Base-by-base conservation (phyloP, 2,113 vertebrate species). In the Taurulus bubalis region DNA sequence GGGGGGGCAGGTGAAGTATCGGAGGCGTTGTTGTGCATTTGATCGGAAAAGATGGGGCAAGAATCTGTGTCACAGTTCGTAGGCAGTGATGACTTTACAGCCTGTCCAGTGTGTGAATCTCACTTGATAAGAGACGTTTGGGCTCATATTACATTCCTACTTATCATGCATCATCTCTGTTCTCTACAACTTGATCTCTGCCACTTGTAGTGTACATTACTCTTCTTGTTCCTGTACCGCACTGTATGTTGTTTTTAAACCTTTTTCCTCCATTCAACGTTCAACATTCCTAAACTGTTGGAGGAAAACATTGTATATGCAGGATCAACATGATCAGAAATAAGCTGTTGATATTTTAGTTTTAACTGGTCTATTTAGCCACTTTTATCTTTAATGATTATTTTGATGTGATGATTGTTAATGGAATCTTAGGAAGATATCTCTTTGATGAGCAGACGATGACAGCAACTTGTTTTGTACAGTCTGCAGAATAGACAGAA, bases 1-100 rank as follows among this genome's bases (percentile, higher is more conserved):
- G 79, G 79, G 72, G 60, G 49, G 74, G 81, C 71, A 79, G 64
- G 63, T 47, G 69, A 28, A 77, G 42, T 73, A 86, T 79, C 76
- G 87, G 62, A 87, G 56, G 62, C 0, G 0, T 42, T 45, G 56
- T 53, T 59, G 76, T 70, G 36, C 9, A 20, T 85, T 87, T 86
- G 79, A 87, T 86, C 70, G 24, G n/a, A 64, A 64, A 77, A 69
- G 15, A 9, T 56, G 34, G 34, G 30, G 8, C 10, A 59, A 63
- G 38, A 78, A 59, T 53, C 38, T 73, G 49, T 68, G 47, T 84
- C 53, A 78, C 7, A 40, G 65, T 60, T 71, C n/a, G 2, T 20
- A 67, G 60, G 67, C 80, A 32, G 34, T 40, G 26, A 15, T 18
- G 15, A 81, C 45, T 79, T 47, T 38, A 30, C 45, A 69, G 38